Base-by-base conservation (phyloP, 2,888 invertebrate species). In the Tolmerus cingulatus region DNA sequence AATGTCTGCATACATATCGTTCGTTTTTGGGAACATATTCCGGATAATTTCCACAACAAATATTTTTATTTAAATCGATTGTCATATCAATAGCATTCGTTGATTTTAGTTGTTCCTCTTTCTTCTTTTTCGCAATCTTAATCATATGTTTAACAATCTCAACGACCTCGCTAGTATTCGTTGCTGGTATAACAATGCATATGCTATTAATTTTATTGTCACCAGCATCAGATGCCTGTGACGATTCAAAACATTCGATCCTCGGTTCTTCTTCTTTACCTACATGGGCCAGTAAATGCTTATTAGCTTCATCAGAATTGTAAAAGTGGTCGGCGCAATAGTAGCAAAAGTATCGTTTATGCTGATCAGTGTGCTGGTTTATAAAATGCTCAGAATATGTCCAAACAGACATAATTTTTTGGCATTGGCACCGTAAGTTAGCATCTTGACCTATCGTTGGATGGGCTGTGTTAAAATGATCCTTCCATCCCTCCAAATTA, bases 271-370 rank as follows among this genome's bases (percentile, higher is more conserved):
- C 16, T n/a, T 51, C n/a, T n/a, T 51, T 16, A 51, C 2, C 1
- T 51, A 5, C 1, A 19, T 37, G 74, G 4, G 27, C 16, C 23
- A 30, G 7, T 40, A 78, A 37, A 40, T 78, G 78, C n/a, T 37
- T n/a, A 8, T 37, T 19, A 40, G 43, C 34, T 19, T 16, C 12
- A 37, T 23, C 0, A 40, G 0, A 1, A 78, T 34, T 7, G 7
- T 40, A 9, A 40, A 84, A 84, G 8, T 40, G 23, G 1, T 23
- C n/a, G 9, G 74, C 66, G 43, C 84, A 84, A 74, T 5, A 84
- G 74, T 84, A 84, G 23, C 84, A 84, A 40, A 84, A 84, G 27
- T 84, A 84, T 51, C 5, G 7, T 51, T 5, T 51, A 4, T n/a
- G 5, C 5, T 5, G 7, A 8, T 7, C 7, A n/a, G 1, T 19